A percentile compares a stretch with the other conserved stretches of the same genome.
Evolutionary conservation across 2,888 invertebrate genomes (phyloP).

Genomic region (Drosophila gaucha): DNA sequence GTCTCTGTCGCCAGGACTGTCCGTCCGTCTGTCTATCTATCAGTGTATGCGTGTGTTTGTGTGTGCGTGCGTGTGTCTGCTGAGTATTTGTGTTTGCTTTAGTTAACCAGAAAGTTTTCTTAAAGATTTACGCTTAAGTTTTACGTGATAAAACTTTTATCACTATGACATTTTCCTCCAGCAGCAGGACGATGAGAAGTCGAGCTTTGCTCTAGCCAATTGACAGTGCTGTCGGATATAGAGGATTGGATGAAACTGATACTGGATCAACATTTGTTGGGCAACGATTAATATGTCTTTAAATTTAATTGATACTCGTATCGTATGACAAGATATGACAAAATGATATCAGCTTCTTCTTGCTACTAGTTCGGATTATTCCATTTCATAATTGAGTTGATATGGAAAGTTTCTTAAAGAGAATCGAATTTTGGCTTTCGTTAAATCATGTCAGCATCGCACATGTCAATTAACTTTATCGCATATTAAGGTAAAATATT

Average conservation of each 20-base stretch:
- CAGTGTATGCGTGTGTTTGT: constrained; percentile 22
- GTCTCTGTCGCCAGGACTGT: constrained; percentile 57
- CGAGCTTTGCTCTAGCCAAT: constrained; percentile 36
- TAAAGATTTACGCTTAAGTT: constrained; percentile 81
- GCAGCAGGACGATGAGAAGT: background rate
- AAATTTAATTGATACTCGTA: background rate
- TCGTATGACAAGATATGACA: too few species aligned
- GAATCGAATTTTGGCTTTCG: background rate
- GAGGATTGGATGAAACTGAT: constrained; percentile 6
- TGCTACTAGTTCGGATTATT: background rate
- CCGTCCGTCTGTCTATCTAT: constrained; percentile 18
- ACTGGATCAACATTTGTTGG: background rate
- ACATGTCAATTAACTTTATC: constrained; percentile 5
- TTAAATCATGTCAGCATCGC: background rate
- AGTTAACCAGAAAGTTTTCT: constrained; percentile 80
- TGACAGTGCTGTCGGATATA: constrained; percentile 32
- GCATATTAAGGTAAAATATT: constrained; percentile 5
- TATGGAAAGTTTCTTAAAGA: background rate
- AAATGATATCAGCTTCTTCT: background rate
- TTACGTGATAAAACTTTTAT: constrained; percentile 81
- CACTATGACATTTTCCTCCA: constrained; percentile 68
- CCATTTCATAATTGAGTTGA: background rate
- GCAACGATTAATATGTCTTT: constrained; percentile 1
- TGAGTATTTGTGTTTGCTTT: constrained; percentile 61
- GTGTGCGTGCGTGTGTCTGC: constrained; percentile 44